Evolutionary conservation across 2,888 invertebrate species (phyloP).

Genomic region (Tetheella fluctuosa): DNA sequence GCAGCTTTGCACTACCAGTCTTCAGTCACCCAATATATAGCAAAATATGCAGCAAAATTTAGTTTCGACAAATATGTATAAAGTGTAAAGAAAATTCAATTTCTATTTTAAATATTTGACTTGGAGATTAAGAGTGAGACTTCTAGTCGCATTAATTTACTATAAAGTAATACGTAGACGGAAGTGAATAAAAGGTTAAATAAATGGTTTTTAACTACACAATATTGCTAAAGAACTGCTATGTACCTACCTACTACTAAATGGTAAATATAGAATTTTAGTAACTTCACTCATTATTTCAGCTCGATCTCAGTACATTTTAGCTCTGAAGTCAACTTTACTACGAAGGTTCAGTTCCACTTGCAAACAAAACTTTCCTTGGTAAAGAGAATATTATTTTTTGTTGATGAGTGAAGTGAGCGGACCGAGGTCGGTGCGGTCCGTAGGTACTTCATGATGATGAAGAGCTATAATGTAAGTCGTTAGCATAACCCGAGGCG

Average conservation of each 20-base stretch:
- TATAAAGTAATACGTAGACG: background rate
- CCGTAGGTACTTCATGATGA: background rate
- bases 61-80: background rate
- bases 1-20: constrained; percentile 9
- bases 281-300: too few species aligned
- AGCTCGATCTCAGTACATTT: background rate
- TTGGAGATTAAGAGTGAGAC: background rate
- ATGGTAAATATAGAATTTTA: too few species aligned
- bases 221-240: too few species aligned
- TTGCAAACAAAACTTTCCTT: background rate
- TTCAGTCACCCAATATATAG: constrained; percentile 5
- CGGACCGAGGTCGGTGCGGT: background rate
- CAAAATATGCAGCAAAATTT: constrained; percentile 1
- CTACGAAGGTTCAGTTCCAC: background rate
- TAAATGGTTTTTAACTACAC: too few species aligned
- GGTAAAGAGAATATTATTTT: background rate
- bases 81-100: background rate
- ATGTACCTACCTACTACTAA: too few species aligned
- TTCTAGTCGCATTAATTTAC: background rate
- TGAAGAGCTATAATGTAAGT: constrained; percentile 1
- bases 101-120: background rate
- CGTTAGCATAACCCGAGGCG: constrained; percentile 1
- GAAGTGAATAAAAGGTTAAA: too few species aligned
- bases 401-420: background rate
- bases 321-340: background rate